Evolutionary conservation across 2,888 invertebrate species (phyloP), one percentile per base, ranked within the genome.

Genomic region (Rotaria macrura): DNA sequence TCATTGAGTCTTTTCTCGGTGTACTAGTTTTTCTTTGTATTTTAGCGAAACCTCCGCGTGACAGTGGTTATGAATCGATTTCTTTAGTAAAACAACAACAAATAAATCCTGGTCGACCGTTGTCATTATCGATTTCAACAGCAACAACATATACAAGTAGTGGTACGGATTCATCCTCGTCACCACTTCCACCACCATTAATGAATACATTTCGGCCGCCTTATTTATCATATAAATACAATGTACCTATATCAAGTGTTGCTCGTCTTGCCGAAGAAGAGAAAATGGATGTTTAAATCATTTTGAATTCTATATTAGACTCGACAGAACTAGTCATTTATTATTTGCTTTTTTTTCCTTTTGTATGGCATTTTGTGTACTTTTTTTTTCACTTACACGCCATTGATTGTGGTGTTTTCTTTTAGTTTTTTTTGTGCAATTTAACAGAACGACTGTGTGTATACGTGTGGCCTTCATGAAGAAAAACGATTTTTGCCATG

Each of bases 201-300:
- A 79, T 79, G 79, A 40, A 79, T n/a, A 79, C 79, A n/a, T 79
- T 79, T 79, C 79, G 79, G n/a, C 38, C 43, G 43, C 79, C 79
- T 10, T 43, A 65, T 65, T 65, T 34, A 34, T 34, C 65, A 34
- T 65, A 34, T 34, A 34, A 34, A 65, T 65, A 65, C 20, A 65
- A 65, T 65, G 17, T 34, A 34, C 65, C 65, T 65, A 29, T 65
- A 12, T 20, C 65, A 20, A 34, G 14, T 34, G 65, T 43, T 25
- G 79, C 20, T 40, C 79, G 79, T 10, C n/a, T 79, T n/a, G 79
- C 79, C 5, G 79, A 79, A 79, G 79, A 79, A 43, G 79, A 79
- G 43, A 79, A 79, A 40, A 79, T 79, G 9, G 79, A 79, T 79
- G 79, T 79, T 43, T 79, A 79, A n/a, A 79, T 1, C 9, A 40